Evolutionary conservation across 1,140 invertebrate species (phyloP).

Genomic region (Cherax quadricarinatus): DNA sequence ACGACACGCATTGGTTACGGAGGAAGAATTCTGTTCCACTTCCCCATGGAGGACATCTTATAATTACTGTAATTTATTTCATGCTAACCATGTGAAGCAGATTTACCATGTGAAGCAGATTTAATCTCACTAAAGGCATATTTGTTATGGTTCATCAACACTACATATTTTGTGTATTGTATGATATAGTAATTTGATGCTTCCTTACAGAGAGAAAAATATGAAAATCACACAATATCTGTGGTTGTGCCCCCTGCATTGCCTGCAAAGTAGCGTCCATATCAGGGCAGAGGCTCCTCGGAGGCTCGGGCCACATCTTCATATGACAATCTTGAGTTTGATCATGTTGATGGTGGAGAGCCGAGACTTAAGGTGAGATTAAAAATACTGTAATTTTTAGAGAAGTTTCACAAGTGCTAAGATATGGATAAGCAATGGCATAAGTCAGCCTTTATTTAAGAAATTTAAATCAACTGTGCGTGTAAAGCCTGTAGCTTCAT

Average conservation of each 20-base stretch:
- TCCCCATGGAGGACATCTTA: too few relatives aligned
- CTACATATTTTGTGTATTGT: not conserved
- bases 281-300: slow-evolving; percentile 28
- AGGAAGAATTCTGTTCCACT: too few relatives aligned
- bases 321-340: slow-evolving; percentile 42
- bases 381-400: not conserved
- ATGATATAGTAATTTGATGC: not conserved
- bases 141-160: too few relatives aligned
- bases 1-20: too few relatives aligned
- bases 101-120: too few relatives aligned
- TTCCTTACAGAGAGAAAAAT: slow-evolving; percentile 28
- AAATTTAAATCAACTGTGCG: too few relatives aligned
- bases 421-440: too few relatives aligned
- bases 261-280: slow-evolving; percentile 81
- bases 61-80: too few relatives aligned
- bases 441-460: too few relatives aligned
- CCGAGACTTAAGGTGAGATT: slow-evolving; percentile 17
- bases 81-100: too few relatives aligned
- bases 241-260: slow-evolving; percentile 81
- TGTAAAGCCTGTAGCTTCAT: too few relatives aligned
- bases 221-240: slow-evolving; percentile 46
- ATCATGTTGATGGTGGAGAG: slow-evolving; percentile 12
- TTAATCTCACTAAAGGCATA: too few relatives aligned
- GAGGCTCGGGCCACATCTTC: slow-evolving; percentile 18
- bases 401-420: not conserved